Evolutionary conservation across 1,140 invertebrate species (phyloP).

Genomic region (Caenorhabditis tropicalis): DNA sequence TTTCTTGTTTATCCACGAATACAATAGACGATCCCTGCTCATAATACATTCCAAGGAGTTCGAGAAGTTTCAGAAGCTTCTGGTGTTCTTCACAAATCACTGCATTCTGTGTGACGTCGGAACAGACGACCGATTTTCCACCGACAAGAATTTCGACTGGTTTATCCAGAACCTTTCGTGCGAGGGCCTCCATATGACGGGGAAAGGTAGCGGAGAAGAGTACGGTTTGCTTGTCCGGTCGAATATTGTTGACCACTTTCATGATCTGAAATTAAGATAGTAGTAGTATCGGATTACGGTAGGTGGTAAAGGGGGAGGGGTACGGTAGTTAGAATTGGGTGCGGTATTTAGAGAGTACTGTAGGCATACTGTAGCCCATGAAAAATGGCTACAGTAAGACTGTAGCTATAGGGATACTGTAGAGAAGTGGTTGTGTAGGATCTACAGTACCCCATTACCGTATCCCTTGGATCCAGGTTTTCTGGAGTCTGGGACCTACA

Average conservation of each 20-base stretch:
- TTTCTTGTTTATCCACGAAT: constrained; percentile 99
- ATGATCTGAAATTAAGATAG: constrained; percentile 74
- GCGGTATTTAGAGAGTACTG: no score
- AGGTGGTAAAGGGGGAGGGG: no score
- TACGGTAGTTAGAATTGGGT: no score
- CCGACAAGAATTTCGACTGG: constrained; percentile 91
- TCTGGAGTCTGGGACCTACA: no score
- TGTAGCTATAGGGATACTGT: no score
- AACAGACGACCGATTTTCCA: constrained; percentile 94
- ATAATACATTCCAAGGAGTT: constrained; percentile 91
- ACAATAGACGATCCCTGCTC: constrained; percentile 91
- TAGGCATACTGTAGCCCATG: no score
- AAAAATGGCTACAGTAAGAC: no score
- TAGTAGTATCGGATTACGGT: no score
- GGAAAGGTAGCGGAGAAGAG: constrained; percentile 99
- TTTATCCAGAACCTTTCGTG: constrained; percentile 87
- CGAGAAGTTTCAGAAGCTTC: constrained; percentile 95
- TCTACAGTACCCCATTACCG: no score
- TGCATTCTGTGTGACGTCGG: constrained; percentile 93
- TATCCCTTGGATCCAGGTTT: no score
- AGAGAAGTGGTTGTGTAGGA: no score
- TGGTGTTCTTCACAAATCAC: constrained; percentile 89
- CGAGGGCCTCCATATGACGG: constrained; percentile 96
- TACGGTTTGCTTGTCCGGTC: constrained; percentile 95
- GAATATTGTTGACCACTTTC: constrained; percentile 93